Evolutionary conservation across 2,113 vertebrate species (phyloP), one percentile per base, ranked within the genome.

Genomic region (Epinephelus lanceolatus): DNA sequence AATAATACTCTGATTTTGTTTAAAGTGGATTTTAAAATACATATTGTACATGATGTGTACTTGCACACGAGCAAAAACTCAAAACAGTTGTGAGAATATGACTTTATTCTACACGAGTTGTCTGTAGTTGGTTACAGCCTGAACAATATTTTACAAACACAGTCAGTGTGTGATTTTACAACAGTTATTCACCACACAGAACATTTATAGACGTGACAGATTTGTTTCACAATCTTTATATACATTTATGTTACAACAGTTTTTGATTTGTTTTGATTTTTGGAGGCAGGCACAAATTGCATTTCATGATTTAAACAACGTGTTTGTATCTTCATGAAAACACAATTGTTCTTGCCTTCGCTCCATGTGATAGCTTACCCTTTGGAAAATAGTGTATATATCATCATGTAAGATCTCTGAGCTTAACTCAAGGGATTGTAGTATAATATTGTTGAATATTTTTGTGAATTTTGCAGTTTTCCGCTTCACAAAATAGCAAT

Each of bases 41-140:
- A 45, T 12, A 45, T 45, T 45, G 42, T 45, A 12, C 11, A 12
- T 45, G 42, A 45, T 45, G 42, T 45, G 42, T 52, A 51, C 6
- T 55, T 17, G n/a, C 12, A 49, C 0, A 59, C 25, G 59, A 37
- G 53, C 63, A 37, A 83, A 65, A 75, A 56, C 4, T 27, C 17
- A 71, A 66, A 65, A 18, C 40, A 53, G 18, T 11, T 51, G 51
- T 57, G 19, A 30, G 49, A 83, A 33, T 19, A 23, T 33, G 19
- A 74, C 2, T 86, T 90, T 75, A 86, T 77, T 90, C 8, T 14
- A 71, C 52, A 17, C 7, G 40, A 33, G 5, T 14, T 70, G 40
- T 61, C 13, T 45, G 33, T 37, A 67, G 6, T 56, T 33, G n/a
- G 3, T 33, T 13, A 18, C 1, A 42, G 21, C 25, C 68, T 49